Evolutionary conservation across 2,888 invertebrate species (phyloP).

Genomic region (Amiota minor): DNA sequence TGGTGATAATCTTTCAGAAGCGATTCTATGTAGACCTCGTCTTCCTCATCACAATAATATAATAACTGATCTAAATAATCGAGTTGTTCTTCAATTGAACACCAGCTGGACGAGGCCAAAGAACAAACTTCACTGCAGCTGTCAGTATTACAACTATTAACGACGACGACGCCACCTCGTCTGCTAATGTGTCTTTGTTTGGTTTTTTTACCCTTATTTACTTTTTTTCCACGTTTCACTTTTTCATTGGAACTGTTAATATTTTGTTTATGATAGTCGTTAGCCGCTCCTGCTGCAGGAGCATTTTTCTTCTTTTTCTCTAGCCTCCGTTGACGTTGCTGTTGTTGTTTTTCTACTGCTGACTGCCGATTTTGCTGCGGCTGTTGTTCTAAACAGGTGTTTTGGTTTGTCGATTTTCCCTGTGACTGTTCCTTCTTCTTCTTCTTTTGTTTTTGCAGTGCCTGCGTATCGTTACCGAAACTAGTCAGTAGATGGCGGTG

Average conservation of each 20-base stretch:
- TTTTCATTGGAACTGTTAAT: slow-evolving; percentile 33
- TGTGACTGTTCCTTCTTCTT: slow-evolving; percentile 37
- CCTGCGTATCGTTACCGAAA: slow-evolving; percentile 61
- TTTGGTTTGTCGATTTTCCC: neutral
- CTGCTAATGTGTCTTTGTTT: slow-evolving; percentile 43
- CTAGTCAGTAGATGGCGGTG: slow-evolving; percentile 72
- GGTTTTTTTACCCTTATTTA: slow-evolving; percentile 50
- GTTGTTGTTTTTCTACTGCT: slow-evolving; percentile 46
- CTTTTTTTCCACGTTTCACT: slow-evolving; percentile 46
- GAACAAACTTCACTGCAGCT: slow-evolving; percentile 3
- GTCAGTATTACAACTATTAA: slow-evolving; percentile 24
- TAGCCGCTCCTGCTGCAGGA: slow-evolving; percentile 49
- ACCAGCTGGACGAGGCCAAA: slow-evolving; percentile 66
- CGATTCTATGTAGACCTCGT: slow-evolving; percentile 55
- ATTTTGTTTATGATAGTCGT: slow-evolving; percentile 34
- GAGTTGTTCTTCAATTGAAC: slow-evolving; percentile 70
- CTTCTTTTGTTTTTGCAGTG: slow-evolving; percentile 36
- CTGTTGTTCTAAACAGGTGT: slow-evolving; percentile 25
- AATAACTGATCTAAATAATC: slow-evolving; percentile 69
- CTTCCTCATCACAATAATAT: slow-evolving; percentile 70
- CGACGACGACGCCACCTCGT: slow-evolving; percentile 34
- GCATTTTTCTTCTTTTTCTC: slow-evolving; percentile 43
- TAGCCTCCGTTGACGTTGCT: slow-evolving; percentile 33
- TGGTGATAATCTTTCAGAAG: slow-evolving; percentile 54
- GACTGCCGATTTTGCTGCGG: slow-evolving; percentile 37